A percentile compares a stretch with the other conserved stretches of the same genome.
Evolutionary conservation across 2,797 vertebrate species (phyloP).

Genomic region (Sebastes miniatus): DNA sequence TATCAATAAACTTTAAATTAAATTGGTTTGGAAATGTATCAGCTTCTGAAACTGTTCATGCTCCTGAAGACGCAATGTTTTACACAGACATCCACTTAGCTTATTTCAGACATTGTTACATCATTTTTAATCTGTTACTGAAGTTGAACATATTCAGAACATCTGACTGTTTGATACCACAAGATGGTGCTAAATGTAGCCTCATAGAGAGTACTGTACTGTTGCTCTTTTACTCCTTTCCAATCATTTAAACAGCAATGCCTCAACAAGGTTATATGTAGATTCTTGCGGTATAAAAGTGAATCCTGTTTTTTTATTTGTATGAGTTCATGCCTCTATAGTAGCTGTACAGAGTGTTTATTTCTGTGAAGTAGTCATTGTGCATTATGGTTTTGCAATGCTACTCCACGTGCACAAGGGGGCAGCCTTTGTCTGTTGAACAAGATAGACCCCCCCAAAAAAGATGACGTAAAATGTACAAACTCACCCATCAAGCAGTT

Average conservation of each 20-base stretch:
- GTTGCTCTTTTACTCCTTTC: background rate
- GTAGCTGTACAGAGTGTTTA: background rate
- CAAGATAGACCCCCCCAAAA: background rate
- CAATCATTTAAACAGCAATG: background rate
- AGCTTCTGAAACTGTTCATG: background rate
- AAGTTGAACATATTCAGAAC: background rate
- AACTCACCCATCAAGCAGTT: background rate
- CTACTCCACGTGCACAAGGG: constrained; percentile 16
- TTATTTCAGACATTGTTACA: background rate
- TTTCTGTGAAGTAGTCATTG: background rate
- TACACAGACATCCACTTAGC: background rate
- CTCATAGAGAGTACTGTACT: background rate
- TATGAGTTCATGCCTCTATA: background rate
- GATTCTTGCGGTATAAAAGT: background rate
- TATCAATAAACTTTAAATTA: background rate
- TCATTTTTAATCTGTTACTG: background rate
- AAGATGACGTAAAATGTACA: background rate
- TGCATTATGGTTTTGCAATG: background rate
- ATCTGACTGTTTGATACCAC: constrained; percentile 19
- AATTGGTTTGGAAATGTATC: background rate
- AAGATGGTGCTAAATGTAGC: constrained; percentile 42
- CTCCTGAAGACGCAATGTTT: background rate
- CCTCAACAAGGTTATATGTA: background rate
- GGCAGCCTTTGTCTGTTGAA: constrained; percentile 23
- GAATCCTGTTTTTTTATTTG: background rate